Conservation (phyloP, 2,113 vertebrate species). For the Eptesicus fuscus region DNA sequence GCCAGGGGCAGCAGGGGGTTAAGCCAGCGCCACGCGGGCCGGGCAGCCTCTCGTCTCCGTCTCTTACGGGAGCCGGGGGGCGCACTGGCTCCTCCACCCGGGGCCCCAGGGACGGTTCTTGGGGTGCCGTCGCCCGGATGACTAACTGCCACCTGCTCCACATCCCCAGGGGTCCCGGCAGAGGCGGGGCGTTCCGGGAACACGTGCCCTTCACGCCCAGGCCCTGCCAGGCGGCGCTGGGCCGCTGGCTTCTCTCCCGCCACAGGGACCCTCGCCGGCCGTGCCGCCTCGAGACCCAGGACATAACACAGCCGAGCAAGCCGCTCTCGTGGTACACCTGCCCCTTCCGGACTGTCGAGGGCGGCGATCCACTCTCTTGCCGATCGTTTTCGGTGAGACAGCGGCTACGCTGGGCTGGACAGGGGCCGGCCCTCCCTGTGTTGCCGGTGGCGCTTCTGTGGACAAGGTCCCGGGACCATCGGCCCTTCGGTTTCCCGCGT, state of each 20-base stretch:
- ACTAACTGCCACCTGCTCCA: not conserved
- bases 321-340: fast-evolving
- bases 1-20: too few relatives aligned
- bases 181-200: not conserved
- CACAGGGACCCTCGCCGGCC: not conserved
- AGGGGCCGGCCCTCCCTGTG: too few relatives aligned
- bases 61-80: not conserved
- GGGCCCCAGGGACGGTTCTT: fast-evolving
- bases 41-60: too few relatives aligned
- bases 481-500: not conserved
- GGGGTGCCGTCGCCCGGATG: not conserved
- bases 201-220: fast-evolving
- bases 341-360: not conserved
- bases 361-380: not conserved
- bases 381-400: not conserved
- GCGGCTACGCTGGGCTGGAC: too few relatives aligned
- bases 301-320: fast-evolving
- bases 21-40: too few relatives aligned
- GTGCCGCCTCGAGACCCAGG: not conserved
- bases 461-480: fast-evolving
- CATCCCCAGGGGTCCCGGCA: not conserved
- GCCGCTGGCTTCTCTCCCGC: too few relatives aligned
- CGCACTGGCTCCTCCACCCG: fast-evolving
- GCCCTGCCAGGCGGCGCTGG: fast-evolving
- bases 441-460: not conserved